These are phyloP conservation scores for Sorex fumeus DNA, from an alignment of 2,113 vertebrate genomes.

Conservation along the genomic window DNA sequence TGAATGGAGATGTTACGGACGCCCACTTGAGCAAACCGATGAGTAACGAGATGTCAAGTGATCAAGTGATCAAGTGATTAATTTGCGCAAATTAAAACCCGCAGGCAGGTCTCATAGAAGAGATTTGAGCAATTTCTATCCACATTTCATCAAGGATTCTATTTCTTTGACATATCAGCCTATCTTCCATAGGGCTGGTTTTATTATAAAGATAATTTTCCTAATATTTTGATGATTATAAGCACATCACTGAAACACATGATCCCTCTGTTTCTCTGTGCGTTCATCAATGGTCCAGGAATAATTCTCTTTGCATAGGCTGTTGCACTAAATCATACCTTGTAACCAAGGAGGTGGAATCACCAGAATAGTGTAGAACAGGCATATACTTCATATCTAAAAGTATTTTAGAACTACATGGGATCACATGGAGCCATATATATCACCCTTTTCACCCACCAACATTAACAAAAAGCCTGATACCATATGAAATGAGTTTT, in stretches of 20 bases:
- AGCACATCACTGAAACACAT: background rate
- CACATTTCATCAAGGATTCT: background rate
- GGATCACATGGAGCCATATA: background rate
- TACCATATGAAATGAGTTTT: background rate
- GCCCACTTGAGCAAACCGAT: no score
- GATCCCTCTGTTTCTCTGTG: background rate
- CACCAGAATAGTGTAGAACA: background rate
- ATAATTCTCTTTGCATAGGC: background rate
- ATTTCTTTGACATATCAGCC: background rate
- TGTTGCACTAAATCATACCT: background rate
- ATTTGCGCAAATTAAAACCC: background rate
- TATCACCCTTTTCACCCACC: background rate
- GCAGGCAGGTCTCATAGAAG: background rate
- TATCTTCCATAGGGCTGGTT: background rate
- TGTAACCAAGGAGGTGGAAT: background rate
- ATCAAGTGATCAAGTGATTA: no score
- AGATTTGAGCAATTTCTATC: background rate
- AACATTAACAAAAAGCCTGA: background rate
- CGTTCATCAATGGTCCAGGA: background rate
- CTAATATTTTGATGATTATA: background rate
- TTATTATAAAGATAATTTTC: background rate
- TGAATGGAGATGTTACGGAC: no score
- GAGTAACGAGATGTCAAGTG: no score
- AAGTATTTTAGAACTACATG: background rate
- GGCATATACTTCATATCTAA: background rate